Percentiles rank a stretch among this genome's conserved stretches.
Evolutionary conservation across 2,888 invertebrate genomes (phyloP).

Genomic region (Troides aeacus): DNA sequence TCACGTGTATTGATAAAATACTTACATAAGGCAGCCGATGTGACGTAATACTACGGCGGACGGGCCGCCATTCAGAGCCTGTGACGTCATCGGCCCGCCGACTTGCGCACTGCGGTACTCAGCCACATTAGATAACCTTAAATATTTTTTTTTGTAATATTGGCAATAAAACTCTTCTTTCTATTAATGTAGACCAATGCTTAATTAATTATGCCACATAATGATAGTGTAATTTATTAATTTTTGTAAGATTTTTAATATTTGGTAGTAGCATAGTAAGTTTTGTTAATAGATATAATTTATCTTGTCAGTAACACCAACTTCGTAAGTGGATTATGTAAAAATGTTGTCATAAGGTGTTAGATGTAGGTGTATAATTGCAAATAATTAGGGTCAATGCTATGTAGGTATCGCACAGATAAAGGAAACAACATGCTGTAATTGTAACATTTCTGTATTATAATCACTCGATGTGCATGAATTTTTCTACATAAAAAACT

Average conservation of each 20-base stretch:
- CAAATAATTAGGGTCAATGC: constrained; percentile 16
- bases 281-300: background rate
- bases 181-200: no score
- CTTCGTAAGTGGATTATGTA: background rate
- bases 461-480: constrained; percentile 60
- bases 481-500: constrained; percentile 69
- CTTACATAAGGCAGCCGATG: background rate
- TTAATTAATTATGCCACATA: background rate
- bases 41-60: constrained; percentile 24
- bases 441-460: constrained; percentile 63
- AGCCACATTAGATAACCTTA: constrained; percentile 17
- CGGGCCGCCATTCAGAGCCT: constrained; percentile 18
- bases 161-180: constrained; percentile 3
- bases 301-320: background rate
- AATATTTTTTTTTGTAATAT: constrained; percentile 20
- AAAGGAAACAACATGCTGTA: constrained; percentile 46
- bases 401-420: constrained; percentile 35
- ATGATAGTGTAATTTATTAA: background rate
- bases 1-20: background rate
- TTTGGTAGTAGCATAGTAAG: background rate
- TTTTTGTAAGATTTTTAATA: background rate
- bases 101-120: constrained; percentile 25
- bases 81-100: constrained; percentile 24
- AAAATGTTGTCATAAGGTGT: constrained; percentile 2
- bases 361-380: background rate